phyloP scores from a whole-genome alignment of 2,113 vertebrate species.

The Hemiprocne comata region DNA sequence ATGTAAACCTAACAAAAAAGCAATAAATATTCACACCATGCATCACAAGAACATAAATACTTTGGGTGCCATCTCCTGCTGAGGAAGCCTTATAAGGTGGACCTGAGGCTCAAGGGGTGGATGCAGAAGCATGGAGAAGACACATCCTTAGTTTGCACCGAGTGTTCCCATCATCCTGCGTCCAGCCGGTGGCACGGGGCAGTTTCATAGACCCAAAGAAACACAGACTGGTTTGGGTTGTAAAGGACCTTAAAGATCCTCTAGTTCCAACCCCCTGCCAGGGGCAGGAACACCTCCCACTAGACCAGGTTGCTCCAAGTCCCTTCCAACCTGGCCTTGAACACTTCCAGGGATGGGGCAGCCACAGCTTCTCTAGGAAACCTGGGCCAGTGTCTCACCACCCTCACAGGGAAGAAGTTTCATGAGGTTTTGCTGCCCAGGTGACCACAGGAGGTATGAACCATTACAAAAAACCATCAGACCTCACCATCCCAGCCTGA shows the following conservation, averaged over 20 bases:
- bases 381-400: too few relatives aligned
- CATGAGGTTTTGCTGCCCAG: not conserved
- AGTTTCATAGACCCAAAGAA: not conserved
- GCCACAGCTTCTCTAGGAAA: too few relatives aligned
- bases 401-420: not conserved
- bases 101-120: not conserved
- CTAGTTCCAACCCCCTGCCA: too few relatives aligned
- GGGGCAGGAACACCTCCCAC: too few relatives aligned
- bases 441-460: not conserved
- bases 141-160: rapidly evolving
- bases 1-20: not conserved
- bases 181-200: rapidly evolving
- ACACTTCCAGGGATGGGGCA: too few relatives aligned
- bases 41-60: not conserved
- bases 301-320: too few relatives aligned
- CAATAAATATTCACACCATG: not conserved
- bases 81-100: not conserved
- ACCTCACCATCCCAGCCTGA: not conserved
- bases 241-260: too few relatives aligned
- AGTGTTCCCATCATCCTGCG: not conserved
- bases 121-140: not conserved
- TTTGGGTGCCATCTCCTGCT: not conserved
- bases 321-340: too few relatives aligned
- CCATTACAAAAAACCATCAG: not conserved
- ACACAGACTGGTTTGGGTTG: too few relatives aligned